Base-by-base conservation (phyloP, 2,113 vertebrate species). In the Hylia prasina region DNA sequence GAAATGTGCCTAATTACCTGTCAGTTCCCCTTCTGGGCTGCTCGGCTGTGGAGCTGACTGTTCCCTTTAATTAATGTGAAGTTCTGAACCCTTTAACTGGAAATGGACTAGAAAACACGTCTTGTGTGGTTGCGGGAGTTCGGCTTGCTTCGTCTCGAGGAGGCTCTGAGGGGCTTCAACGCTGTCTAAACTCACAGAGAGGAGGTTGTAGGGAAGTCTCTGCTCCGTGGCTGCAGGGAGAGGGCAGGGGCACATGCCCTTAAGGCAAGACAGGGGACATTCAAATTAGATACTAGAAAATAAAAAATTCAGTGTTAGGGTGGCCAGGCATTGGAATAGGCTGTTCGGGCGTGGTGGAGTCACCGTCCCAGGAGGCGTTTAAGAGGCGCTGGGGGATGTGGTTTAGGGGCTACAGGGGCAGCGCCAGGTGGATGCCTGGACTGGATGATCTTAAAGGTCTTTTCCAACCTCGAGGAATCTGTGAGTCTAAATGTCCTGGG, bases 11-110 rank as follows among this genome's bases (percentile, higher is more conserved):
- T 90, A 70, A 89, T 83, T 75, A 66, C 7, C 57, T 4, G 47
- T 1, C 37, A 3, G 51, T 37, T 92, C 23, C 2, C 51, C 81
- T 39, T 18, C 44, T 30, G 76, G 40, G 44, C 65, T 35, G 27
- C 51, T 22, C 3, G 3, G 50, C 66, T 2, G 3, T 16, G 51
- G 51, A 48, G n/a, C 13, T 39, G 44, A 9, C 80, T 63, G 31
- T 42, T 77, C 88, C 80, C 71, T 90, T 90, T 90, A 75, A 87
- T 94, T 89, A 73, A 56, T 13, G 9, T 3, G 56, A n/a, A 19
- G 25, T 35, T 86, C 69, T 31, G 61, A 75, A 61, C 40, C 15
- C 76, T 79, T 83, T 83, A 70, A 79, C 56, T 83, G 60, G 60
- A 69, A 90, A 69, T 28, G 18, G 48, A 48, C 48, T 77, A 63